These are phyloP conservation scores for Ceratina calcarata DNA, from an alignment of 1,140 invertebrate species.

Conservation along the genomic window DNA sequence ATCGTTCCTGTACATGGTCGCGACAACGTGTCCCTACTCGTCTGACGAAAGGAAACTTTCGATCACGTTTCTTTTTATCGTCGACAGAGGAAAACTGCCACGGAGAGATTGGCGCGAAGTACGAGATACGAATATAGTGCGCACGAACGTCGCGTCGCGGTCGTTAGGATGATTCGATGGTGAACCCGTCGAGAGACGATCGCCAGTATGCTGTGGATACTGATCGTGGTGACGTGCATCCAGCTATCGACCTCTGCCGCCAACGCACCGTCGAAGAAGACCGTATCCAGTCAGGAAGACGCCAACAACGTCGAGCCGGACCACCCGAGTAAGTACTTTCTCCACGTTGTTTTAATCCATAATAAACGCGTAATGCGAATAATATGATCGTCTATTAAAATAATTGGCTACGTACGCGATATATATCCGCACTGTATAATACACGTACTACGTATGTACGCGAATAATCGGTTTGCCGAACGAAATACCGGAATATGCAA, in stretches of 20 bases:
- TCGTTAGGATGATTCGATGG: conserved; percentile 62
- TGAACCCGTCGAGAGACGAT: conserved; percentile 63
- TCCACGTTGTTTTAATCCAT: neutral
- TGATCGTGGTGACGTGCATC: conserved; percentile 72
- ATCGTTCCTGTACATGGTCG: neutral
- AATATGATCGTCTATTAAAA: neutral
- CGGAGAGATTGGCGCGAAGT: conserved; percentile 1
- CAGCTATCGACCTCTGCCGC: conserved; percentile 74
- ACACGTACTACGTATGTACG: neutral
- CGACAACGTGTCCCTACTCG: neutral
- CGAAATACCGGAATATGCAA: conserved; percentile 14
- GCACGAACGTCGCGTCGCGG: too few relatives aligned
- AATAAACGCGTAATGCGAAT: neutral
- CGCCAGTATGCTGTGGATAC: conserved; percentile 71
- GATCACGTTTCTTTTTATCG: neutral
- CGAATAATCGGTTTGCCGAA: neutral
- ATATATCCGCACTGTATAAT: too few relatives aligned
- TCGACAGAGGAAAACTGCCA: neutral
- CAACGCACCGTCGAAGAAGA: conserved; percentile 71
- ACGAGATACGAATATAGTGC: conserved; percentile 34
- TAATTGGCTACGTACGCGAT: too few relatives aligned
- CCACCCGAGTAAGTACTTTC: conserved; percentile 70
- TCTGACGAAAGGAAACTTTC: too few relatives aligned
- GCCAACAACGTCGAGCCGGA: conserved; percentile 71
- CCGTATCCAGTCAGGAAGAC: conserved; percentile 65